Base-by-base conservation (phyloP, 1,140 invertebrate species). In the Pogonomyrmex californicus region DNA sequence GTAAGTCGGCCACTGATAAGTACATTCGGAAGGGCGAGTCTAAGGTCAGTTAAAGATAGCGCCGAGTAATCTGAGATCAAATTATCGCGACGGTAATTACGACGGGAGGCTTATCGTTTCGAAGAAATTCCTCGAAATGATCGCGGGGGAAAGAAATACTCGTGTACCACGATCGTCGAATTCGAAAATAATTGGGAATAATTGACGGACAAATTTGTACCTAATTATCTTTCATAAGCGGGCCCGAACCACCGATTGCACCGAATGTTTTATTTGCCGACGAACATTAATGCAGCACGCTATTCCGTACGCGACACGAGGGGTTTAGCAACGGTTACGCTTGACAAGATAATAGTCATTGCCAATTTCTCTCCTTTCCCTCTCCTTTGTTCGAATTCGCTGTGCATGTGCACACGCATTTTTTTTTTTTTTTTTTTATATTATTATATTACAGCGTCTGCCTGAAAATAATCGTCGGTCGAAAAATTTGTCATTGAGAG, bases 1-100 rank as follows among this genome's bases (percentile, higher is more conserved):
- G 96, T 96, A 92, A 96, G 95, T 93, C 79, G 33, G 63, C 17
- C 1, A 30, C 44, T 14, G 14, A 71, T 49, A 49, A 44, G 38
- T 66, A 33, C 30, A 17, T 33, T 70, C 30, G 47, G 2, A 51
- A 49, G 12, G 33, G 10, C 4, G 33, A 54, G 2, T 3, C 4
- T 54, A 54, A 71, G 30, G 33, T 54, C 14, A 54, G 17, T 4
- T 2, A 54, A n/a, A 71, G 10, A 71, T 54, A 49, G 47, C 47
- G 1, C 7, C n/a, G 1, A 0, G 47, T 76, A 56, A 56, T 75
- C 7, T 33, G 7, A 33, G 44, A n/a, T 62, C 7, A 44, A 41
- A 60, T 76, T 60, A 76, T 62, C 12, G 4, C n/a, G n/a, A 56
- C 10, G 38, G 5, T 36, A 73, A 76, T 60, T 76, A 60, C 14